Percentiles rank a stretch among this genome's conserved stretches.
Evolutionary conservation across 2,113 vertebrate species (phyloP).

Genomic region (Grantiella picta): DNA sequence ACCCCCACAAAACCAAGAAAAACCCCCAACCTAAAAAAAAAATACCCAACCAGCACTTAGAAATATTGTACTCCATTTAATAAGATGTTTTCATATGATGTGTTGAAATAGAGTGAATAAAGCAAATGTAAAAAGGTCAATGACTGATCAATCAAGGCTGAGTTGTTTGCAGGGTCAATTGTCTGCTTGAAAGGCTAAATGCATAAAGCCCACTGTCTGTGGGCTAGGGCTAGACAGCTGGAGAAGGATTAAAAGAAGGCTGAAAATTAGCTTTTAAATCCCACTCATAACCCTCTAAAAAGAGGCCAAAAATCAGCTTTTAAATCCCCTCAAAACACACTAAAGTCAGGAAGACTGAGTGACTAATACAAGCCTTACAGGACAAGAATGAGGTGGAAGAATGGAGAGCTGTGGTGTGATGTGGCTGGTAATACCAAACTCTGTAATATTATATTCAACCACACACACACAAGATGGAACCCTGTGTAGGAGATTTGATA

Average conservation of each 20-base stretch:
- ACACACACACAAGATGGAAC: neutral
- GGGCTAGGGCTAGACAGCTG: neutral
- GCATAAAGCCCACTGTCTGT: neutral
- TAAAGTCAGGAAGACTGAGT: neutral
- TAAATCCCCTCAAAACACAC: neutral
- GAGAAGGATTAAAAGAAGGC: neutral
- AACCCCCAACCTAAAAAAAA: neutral
- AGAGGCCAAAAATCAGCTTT: neutral
- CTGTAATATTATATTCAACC: neutral
- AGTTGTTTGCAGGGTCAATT: neutral
- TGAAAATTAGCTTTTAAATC: neutral
- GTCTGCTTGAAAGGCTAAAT: neutral
- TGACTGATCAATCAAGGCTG: neutral
- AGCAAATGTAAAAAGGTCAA: neutral
- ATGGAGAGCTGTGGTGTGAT: neutral
- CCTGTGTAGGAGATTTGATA: neutral
- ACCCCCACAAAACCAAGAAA: neutral
- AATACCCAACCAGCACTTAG: accelerated
- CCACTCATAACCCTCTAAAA: neutral
- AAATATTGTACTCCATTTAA: neutral
- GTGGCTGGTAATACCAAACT: neutral
- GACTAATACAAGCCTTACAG: neutral
- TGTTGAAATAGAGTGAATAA: neutral
- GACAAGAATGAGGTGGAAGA: neutral
- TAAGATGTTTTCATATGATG: neutral